Percentiles rank a stretch among this genome's conserved stretches.
These are phyloP conservation scores for Arenaria interpres DNA, from an alignment of 2,113 vertebrate species.

Conservation along the genomic window DNA sequence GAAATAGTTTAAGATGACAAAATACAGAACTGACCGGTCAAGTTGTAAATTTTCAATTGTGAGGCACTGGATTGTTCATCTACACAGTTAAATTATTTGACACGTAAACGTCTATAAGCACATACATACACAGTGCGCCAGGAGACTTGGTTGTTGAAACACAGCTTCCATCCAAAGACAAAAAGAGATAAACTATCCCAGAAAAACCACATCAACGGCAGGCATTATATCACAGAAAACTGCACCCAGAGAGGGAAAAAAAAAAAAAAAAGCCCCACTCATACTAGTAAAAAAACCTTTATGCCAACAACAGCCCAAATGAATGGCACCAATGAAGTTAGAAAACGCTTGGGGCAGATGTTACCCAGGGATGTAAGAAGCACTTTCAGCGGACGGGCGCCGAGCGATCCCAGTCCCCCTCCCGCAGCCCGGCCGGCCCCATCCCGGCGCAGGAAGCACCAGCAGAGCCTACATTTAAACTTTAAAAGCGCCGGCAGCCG, in stretches of 20 bases:
- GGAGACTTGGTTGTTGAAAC: neutral
- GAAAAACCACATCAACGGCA: neutral
- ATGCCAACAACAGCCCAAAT: neutral
- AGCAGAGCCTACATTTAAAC: neutral
- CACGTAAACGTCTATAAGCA: neutral
- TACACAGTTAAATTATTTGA: neutral
- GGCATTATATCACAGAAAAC: neutral
- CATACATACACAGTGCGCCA: accelerated
- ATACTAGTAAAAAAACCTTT: neutral
- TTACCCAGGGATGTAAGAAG: neutral
- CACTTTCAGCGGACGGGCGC: neutral
- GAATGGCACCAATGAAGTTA: neutral
- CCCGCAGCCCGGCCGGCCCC: neutral
- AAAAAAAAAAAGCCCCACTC: neutral
- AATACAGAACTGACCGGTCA: neutral
- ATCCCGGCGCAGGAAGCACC: neutral
- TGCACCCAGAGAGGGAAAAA: neutral
- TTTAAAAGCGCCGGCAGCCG: neutral
- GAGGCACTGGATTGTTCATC: neutral
- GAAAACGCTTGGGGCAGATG: neutral
- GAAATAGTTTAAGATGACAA: neutral
- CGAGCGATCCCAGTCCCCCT: neutral
- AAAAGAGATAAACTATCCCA: neutral
- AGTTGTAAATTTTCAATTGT: neutral
- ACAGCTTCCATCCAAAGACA: neutral